These are phyloP conservation scores for Reinhardtius hippoglossoides DNA, from an alignment of 2,113 vertebrate genomes.

Conservation along the genomic window DNA sequence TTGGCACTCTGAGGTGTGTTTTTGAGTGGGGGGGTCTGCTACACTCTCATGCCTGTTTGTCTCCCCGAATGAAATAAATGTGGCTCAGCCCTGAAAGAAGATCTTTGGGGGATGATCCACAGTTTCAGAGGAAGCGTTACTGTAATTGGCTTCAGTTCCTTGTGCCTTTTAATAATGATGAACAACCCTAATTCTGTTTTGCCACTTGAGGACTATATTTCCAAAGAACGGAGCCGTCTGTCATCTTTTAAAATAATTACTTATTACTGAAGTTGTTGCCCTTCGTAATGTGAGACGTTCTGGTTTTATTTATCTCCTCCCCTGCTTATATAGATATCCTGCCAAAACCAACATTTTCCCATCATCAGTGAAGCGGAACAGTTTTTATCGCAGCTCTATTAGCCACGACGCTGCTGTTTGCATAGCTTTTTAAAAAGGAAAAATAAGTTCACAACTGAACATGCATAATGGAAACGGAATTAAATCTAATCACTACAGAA, in stretches of 20 bases:
- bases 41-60: neutral
- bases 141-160: neutral
- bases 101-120: neutral
- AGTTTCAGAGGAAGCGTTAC: neutral
- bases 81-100: neutral
- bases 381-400: slow-evolving; percentile 41
- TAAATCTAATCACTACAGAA: slow-evolving; percentile 11
- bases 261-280: neutral
- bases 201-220: slow-evolving; percentile 8
- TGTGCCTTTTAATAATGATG: neutral
- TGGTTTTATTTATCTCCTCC: slow-evolving; percentile 27
- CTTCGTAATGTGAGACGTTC: neutral
- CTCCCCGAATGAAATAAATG: neutral
- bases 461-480: slow-evolving; percentile 5
- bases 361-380: slow-evolving; percentile 26
- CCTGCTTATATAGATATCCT: neutral
- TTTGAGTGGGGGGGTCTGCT: neutral
- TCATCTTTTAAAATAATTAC: slow-evolving; percentile 5
- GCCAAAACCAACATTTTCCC: slow-evolving; percentile 15
- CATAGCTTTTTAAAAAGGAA: neutral
- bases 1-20: neutral
- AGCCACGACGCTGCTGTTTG: slow-evolving; percentile 1
- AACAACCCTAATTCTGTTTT: neutral
- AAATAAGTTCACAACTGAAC: slow-evolving; percentile 5
- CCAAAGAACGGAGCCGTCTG: neutral